phyloP scores from a whole-genome alignment of 2,113 vertebrate species.

The Prietella phreatophila region DNA sequence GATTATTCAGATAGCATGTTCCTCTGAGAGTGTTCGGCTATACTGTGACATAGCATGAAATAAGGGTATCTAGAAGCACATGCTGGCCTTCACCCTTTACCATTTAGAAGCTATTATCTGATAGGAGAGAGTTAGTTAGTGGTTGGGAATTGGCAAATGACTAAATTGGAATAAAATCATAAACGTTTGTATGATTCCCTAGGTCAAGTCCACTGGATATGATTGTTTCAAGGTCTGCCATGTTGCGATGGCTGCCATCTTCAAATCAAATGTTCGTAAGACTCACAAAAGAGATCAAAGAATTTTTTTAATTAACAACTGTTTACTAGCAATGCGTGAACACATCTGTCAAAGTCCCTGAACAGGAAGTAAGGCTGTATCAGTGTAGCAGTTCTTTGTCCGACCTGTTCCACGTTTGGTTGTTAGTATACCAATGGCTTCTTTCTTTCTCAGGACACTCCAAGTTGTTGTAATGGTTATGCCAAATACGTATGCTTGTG shows the following conservation, averaged over 20 bases:
- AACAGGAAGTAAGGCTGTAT: background rate
- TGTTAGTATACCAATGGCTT: no score
- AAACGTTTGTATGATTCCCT: background rate
- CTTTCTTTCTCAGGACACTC: no score
- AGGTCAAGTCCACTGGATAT: background rate
- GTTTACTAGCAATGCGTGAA: background rate
- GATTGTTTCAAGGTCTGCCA: background rate
- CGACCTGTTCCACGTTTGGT: no score
- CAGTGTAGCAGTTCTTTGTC: no score
- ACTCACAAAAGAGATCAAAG: no score
- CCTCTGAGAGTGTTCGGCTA: background rate
- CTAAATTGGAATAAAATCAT: background rate
- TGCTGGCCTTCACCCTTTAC: background rate
- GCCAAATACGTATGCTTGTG: no score
- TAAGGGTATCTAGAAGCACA: background rate
- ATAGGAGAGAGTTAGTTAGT: background rate
- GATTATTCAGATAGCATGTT: no score
- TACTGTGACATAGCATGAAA: background rate
- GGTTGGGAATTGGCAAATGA: background rate
- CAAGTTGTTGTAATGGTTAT: no score
- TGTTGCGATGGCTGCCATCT: background rate
- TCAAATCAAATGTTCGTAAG: background rate
- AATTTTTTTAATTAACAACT: no score
- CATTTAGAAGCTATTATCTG: background rate
- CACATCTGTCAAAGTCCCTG: background rate